phyloP scores from a whole-genome alignment of 2,113 vertebrate species.

The Varanus salvator region DNA sequence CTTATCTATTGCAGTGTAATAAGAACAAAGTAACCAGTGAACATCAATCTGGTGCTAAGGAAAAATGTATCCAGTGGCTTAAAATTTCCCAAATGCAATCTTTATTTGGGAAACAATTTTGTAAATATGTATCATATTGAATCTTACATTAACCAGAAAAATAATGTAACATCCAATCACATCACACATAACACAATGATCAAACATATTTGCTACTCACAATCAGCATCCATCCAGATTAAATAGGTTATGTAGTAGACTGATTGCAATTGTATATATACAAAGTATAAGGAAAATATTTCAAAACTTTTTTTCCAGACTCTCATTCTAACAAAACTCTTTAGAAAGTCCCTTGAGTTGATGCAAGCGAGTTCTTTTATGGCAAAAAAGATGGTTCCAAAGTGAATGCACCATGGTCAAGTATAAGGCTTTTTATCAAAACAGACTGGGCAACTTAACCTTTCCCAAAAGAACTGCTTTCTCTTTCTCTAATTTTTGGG shows the following conservation, averaged over 20 bases:
- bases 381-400: not conserved
- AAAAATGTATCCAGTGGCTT: not conserved
- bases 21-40: not conserved
- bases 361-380: not conserved
- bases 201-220: too few species aligned
- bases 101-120: not conserved
- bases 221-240: too few species aligned
- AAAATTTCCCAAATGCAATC: not conserved
- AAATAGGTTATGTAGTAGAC: too few species aligned
- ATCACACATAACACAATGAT: too few species aligned
- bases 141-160: not conserved
- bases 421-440: not conserved
- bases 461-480: not conserved
- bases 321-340: too few species aligned
- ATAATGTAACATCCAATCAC: too few species aligned
- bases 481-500: not conserved
- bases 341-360: too few species aligned
- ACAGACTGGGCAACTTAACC: not conserved
- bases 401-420: not conserved
- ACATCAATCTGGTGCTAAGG: not conserved
- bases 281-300: too few species aligned
- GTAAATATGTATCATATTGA: not conserved
- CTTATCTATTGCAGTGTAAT: not conserved
- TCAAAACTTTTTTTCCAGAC: too few species aligned
- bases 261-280: too few species aligned